These are phyloP conservation scores for Pollenia angustigena DNA, from an alignment of 2,888 invertebrate species.

Conservation along the genomic window DNA sequence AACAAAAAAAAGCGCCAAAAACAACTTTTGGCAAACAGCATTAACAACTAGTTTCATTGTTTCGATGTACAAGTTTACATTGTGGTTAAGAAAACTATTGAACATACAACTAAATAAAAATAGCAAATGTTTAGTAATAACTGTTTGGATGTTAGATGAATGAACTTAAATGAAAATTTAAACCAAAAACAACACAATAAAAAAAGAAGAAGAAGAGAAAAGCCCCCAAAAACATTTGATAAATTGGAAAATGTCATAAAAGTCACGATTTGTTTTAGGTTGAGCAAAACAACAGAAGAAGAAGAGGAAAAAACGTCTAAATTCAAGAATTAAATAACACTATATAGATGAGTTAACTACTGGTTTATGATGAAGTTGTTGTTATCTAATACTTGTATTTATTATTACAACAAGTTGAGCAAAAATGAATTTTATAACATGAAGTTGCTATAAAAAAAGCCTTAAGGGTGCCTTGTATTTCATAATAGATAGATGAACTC, in stretches of 20 bases:
- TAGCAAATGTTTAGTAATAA: slow-evolving; percentile 54
- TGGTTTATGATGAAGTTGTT: slow-evolving; percentile 63
- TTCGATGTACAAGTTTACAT: slow-evolving; percentile 16
- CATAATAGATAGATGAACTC: not conserved
- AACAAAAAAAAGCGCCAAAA: slow-evolving; percentile 11
- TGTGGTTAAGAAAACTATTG: not conserved
- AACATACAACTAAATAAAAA: not conserved
- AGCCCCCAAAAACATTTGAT: slow-evolving; percentile 51
- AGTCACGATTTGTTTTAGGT: slow-evolving; percentile 73
- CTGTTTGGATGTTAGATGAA: slow-evolving; percentile 40
- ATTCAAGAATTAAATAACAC: slow-evolving; percentile 60
- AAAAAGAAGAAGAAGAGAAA: slow-evolving; percentile 27
- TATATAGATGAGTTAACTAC: slow-evolving; percentile 64
- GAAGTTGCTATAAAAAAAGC: not conserved
- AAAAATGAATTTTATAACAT: not conserved
- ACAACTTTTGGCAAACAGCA: slow-evolving; percentile 23
- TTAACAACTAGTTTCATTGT: slow-evolving; percentile 37
- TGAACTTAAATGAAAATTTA: slow-evolving; percentile 64
- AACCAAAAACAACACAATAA: slow-evolving; percentile 26
- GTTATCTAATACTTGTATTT: slow-evolving; percentile 62
- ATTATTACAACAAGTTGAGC: not conserved
- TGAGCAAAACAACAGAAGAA: slow-evolving; percentile 9
- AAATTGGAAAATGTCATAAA: slow-evolving; percentile 73
- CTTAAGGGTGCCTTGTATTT: slow-evolving; percentile 42
- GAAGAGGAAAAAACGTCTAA: slow-evolving; percentile 6